Percentiles rank a stretch among this genome's conserved stretches.
These are phyloP conservation scores for Aphelinus certus DNA, from an alignment of 1,140 invertebrate species.

Conservation along the genomic window DNA sequence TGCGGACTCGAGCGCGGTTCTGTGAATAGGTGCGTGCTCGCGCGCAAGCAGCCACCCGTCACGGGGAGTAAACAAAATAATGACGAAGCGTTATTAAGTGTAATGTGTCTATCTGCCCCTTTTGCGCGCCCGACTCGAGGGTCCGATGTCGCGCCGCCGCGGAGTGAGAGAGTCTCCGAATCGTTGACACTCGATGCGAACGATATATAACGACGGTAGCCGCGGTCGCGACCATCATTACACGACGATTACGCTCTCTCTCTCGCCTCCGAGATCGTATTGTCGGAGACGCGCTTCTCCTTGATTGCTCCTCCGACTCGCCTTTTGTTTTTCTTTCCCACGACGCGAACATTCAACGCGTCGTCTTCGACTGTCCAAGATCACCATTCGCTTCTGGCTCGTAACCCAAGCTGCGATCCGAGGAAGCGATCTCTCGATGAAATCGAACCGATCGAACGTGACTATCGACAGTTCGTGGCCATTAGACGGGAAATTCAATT, in stretches of 20 bases:
- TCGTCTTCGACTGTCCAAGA: too few species aligned
- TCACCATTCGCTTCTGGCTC: too few species aligned
- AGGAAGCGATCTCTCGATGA: constrained; percentile 46
- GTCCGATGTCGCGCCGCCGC: too few species aligned
- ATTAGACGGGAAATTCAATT: constrained; percentile 39
- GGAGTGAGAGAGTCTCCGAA: not conserved
- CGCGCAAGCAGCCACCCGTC: constrained; percentile 32
- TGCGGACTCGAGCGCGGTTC: constrained; percentile 42
- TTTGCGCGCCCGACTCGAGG: not conserved
- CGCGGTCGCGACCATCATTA: constrained; percentile 41
- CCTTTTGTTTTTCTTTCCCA: constrained; percentile 27
- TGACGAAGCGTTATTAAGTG: constrained; percentile 54
- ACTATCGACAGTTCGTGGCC: constrained; percentile 48
- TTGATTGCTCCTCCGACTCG: not conserved
- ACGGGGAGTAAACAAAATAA: constrained; percentile 60
- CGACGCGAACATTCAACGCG: not conserved
- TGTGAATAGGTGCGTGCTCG: constrained; percentile 45
- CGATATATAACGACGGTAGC: constrained; percentile 43
- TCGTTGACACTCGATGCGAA: constrained; percentile 48
- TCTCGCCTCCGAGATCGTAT: constrained; percentile 43
- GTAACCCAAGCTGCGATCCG: too few species aligned
- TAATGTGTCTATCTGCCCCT: constrained; percentile 41
- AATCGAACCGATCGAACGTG: constrained; percentile 47
- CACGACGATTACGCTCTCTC: constrained; percentile 43
- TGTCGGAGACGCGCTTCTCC: not conserved